These are phyloP conservation scores for Capitulum mitella DNA, from an alignment of 2,888 invertebrate species.

Conservation along the genomic window DNA sequence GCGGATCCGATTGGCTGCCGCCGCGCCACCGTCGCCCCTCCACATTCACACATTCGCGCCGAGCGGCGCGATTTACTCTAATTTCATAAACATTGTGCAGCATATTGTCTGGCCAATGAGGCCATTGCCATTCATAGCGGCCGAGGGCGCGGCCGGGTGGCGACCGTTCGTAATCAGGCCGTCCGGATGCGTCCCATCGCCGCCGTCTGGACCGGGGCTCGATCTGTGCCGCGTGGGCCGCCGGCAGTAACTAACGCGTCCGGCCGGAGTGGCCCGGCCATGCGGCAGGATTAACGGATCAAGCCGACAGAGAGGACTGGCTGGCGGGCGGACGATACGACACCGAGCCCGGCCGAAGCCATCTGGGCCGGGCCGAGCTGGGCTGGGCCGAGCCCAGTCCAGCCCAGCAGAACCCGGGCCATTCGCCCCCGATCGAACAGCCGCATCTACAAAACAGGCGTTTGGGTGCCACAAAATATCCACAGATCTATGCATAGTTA, in stretches of 20 bases:
- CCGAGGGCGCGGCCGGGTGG: background rate
- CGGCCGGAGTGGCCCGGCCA: background rate
- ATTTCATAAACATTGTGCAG: conserved; percentile 19
- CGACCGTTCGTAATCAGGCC: background rate
- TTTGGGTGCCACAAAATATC: no score
- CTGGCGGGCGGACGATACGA: no score
- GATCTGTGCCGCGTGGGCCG: background rate
- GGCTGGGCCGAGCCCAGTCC: no score
- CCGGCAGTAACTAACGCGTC: background rate
- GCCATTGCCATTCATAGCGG: conserved; percentile 16
- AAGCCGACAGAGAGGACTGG: no score
- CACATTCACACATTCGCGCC: background rate
- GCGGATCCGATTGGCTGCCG: no score
- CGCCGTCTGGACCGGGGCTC: background rate
- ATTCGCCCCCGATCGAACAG: no score
- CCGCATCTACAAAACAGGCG: no score
- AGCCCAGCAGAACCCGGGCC: no score
- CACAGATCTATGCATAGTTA: no score
- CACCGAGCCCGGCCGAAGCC: no score
- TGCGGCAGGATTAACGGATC: background rate
- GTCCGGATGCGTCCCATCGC: background rate
- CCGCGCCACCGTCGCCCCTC: no score
- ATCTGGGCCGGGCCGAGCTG: no score
- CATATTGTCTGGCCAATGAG: background rate
- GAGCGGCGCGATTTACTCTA: background rate